Percentiles rank a stretch among this genome's conserved stretches.
Evolutionary conservation across 2,888 invertebrate genomes (phyloP).

Genomic region (Ennomos fuscantarius): DNA sequence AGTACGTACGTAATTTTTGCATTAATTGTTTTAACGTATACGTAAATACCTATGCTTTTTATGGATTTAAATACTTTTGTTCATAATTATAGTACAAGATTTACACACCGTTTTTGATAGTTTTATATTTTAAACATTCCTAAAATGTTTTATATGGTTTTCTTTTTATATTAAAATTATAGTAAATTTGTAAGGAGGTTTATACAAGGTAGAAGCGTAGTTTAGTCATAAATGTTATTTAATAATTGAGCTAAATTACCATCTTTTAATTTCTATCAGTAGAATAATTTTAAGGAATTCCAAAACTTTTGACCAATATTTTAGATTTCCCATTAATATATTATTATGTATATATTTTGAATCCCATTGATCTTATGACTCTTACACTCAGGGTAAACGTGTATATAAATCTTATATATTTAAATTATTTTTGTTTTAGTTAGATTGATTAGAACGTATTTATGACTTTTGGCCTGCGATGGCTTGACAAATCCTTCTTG

Average conservation of each 20-base stretch:
- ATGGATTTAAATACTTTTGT: slow-evolving; percentile 28
- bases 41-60: slow-evolving; percentile 23
- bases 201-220: slow-evolving; percentile 85
- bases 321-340: slow-evolving; percentile 66
- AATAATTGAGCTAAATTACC: slow-evolving; percentile 51
- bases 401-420: slow-evolving; percentile 68
- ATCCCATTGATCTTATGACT: slow-evolving; percentile 79
- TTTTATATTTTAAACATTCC: slow-evolving; percentile 36
- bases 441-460: slow-evolving; percentile 52
- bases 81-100: slow-evolving; percentile 38
- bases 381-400: slow-evolving; percentile 79
- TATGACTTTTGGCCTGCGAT: slow-evolving; percentile 74
- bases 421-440: slow-evolving; percentile 59
- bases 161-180: slow-evolving; percentile 53
- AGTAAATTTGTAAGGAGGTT: slow-evolving; percentile 82
- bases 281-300: slow-evolving; percentile 73
- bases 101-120: slow-evolving; percentile 40
- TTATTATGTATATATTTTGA: slow-evolving; percentile 42
- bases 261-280: slow-evolving; percentile 61
- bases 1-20: slow-evolving; percentile 15
- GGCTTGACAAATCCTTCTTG: slow-evolving; percentile 53
- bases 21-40: slow-evolving; percentile 3
- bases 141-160: slow-evolving; percentile 42
- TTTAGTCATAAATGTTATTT: slow-evolving; percentile 74
- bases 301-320: slow-evolving; percentile 73